These are phyloP conservation scores for Caenorhabditis sp. DNA, from an alignment of 2,888 invertebrate genomes.

Conservation along the genomic window DNA sequence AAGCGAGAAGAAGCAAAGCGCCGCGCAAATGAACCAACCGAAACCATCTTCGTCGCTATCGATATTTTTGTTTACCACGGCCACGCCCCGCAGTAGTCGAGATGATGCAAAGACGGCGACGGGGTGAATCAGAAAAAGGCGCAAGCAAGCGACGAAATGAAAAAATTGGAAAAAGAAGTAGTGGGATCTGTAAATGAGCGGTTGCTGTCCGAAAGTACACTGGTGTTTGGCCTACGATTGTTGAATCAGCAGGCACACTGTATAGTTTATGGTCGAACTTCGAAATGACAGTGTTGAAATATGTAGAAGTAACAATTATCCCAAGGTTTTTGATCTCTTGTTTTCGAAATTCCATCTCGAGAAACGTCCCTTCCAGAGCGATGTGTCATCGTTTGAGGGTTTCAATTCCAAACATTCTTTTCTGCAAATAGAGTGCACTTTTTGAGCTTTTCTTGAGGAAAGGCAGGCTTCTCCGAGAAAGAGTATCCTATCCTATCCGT, in stretches of 20 bases:
- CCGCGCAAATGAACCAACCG: conserved; percentile 40
- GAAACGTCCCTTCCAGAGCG: not conserved
- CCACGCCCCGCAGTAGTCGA: conserved; percentile 1
- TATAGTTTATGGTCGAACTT: not conserved
- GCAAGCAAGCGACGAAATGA: conserved; percentile 29
- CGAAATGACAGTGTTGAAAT: too few species aligned
- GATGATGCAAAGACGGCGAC: conserved; percentile 37
- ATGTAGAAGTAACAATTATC: too few species aligned
- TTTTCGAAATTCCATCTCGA: not conserved
- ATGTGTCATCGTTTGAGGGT: not conserved
- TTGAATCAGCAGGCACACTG: conserved; percentile 23
- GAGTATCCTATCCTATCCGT: too few species aligned
- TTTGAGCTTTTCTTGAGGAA: not conserved
- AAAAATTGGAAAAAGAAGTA: conserved; percentile 1
- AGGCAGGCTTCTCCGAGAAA: not conserved
- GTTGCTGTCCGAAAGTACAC: conserved; percentile 15
- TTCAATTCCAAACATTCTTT: conserved; percentile 5
- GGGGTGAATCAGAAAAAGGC: conserved; percentile 47
- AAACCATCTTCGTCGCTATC: conserved; percentile 1
- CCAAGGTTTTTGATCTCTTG: not conserved
- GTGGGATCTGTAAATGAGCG: conserved; percentile 16
- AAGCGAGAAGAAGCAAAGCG: not conserved
- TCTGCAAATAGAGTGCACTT: too few species aligned
- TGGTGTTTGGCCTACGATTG: conserved; percentile 34
- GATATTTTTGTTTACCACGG: conserved; percentile 43